phyloP scores from a whole-genome alignment of 2,113 vertebrate genomes.

The Parus major region DNA sequence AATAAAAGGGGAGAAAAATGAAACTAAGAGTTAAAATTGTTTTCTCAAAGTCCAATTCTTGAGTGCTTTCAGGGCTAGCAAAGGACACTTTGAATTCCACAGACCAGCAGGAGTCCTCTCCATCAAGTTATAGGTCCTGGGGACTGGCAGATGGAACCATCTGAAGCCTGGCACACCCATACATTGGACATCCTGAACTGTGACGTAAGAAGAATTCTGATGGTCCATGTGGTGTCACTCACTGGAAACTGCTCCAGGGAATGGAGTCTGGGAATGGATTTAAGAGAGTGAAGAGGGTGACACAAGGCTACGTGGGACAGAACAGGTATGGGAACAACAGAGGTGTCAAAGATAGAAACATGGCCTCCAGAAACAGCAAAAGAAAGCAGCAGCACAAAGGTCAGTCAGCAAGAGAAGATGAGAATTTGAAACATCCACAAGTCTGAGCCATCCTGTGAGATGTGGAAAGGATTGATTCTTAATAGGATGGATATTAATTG shows the following conservation, averaged over 20 bases:
- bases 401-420: background rate
- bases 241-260: background rate
- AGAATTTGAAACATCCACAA: background rate
- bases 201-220: background rate
- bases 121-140: background rate
- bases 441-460: background rate
- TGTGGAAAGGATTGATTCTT: background rate
- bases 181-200: background rate
- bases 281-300: background rate
- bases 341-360: background rate
- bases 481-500: background rate
- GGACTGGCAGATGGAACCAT: background rate
- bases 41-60: background rate
- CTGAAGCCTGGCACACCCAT: background rate
- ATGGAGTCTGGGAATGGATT: background rate
- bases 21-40: background rate
- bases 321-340: background rate
- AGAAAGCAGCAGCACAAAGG: background rate
- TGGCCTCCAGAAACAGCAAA: background rate
- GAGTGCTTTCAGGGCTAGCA: background rate
- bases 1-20: fast-evolving
- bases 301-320: background rate
- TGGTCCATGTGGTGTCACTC: background rate
- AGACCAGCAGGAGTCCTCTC: background rate
- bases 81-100: fast-evolving